Evolutionary conservation across 2,797 vertebrate genomes (phyloP).

Genomic region (Lates japonicus): DNA sequence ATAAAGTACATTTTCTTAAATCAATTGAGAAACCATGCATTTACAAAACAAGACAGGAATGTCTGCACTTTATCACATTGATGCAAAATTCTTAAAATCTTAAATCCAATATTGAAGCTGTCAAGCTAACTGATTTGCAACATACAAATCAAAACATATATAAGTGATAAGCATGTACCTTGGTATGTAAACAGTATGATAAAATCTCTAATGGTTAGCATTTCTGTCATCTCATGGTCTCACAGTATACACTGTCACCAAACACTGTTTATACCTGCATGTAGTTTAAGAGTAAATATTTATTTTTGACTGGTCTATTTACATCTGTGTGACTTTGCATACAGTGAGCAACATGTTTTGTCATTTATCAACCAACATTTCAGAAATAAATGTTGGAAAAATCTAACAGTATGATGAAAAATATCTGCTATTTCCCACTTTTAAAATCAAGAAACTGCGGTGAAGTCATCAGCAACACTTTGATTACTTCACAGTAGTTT

Average conservation of each 20-base stretch:
- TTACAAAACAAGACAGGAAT: neutral
- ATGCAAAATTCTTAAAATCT: neutral
- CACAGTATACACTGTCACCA: neutral
- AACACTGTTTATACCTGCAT: neutral
- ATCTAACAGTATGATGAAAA: neutral
- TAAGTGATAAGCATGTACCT: neutral
- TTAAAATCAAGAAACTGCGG: neutral
- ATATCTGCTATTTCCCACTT: neutral
- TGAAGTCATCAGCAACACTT: neutral
- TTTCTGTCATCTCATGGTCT: neutral
- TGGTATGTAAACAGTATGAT: neutral
- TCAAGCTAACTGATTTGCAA: conserved; percentile 13
- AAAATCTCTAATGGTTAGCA: neutral
- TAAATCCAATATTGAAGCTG: conserved; percentile 15
- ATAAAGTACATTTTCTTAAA: neutral
- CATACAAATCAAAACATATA: neutral
- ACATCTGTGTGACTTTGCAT: neutral
- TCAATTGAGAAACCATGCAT: neutral
- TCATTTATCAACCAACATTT: neutral
- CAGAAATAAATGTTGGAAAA: too few species aligned
- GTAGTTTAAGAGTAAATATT: neutral
- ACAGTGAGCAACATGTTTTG: neutral
- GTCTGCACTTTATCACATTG: neutral
- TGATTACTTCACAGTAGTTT: neutral
- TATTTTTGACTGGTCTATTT: neutral